A percentile compares a stretch with the other conserved stretches of the same genome.
Conservation (phyloP, 2,113 vertebrate genomes). For the Dunckerocampus dactyliophorus region DNA sequence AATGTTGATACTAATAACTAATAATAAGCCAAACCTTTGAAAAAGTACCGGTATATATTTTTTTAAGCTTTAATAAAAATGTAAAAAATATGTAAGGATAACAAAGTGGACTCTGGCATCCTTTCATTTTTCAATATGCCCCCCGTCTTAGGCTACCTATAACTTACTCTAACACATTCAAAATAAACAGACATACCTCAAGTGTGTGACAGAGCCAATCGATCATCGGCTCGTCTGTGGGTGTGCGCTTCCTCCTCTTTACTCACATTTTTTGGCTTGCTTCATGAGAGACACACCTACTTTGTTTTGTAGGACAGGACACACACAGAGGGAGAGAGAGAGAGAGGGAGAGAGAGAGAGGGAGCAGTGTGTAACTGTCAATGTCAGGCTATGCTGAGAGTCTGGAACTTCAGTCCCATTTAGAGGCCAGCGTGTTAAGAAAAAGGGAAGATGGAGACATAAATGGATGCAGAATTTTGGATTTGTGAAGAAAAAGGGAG, state of each 20-base stretch:
- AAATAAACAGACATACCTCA: background rate
- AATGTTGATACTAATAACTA: too few relatives aligned
- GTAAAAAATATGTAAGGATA: too few relatives aligned
- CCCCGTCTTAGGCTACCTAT: too few relatives aligned
- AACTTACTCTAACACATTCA: background rate
- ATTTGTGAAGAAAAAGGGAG: too few relatives aligned
- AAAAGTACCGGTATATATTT: too few relatives aligned
- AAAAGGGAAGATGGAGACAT: too few relatives aligned
- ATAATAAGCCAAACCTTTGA: too few relatives aligned
- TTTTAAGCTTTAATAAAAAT: too few relatives aligned
- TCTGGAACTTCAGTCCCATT: background rate
- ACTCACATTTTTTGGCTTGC: slow-evolving; percentile 37
- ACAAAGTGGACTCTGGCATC: too few relatives aligned
- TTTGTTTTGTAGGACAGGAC: slow-evolving; percentile 43
- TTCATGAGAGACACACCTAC: slow-evolving; percentile 55
- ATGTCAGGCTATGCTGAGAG: slow-evolving; percentile 13
- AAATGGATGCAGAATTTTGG: too few relatives aligned
- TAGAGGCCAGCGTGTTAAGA: too few relatives aligned
- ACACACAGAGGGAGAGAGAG: background rate
- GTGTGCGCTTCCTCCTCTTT: slow-evolving; percentile 47
- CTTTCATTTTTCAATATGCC: too few relatives aligned
- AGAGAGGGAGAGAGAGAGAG: slow-evolving; percentile 1
- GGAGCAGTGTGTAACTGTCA: slow-evolving; percentile 18
- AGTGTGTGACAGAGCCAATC: slow-evolving; percentile 9
- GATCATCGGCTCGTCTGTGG: slow-evolving; percentile 25